Evolutionary conservation across 2,113 vertebrate species (phyloP), one percentile per base, ranked within the genome.

Genomic region (Apaloderma vittatum): DNA sequence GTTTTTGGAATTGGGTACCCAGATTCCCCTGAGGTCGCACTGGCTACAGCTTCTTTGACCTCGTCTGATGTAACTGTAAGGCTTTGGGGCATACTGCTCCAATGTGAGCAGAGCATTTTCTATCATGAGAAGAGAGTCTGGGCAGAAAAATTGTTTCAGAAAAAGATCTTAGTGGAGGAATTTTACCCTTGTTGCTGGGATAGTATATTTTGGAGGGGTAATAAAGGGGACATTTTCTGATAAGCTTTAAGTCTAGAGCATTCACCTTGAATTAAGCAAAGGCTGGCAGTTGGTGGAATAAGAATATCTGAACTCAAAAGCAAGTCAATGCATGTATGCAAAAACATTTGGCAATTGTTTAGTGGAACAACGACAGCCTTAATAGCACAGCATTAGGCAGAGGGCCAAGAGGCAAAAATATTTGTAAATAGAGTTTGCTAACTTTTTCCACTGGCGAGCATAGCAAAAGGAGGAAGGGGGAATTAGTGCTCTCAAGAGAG

Each of bases 391-490:
- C 84, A 89, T 89, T 63, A 95, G 95, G 94, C 95, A 96, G 89
- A 63, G 66, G 61, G 89, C 95, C 94, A 96, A 72, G 65, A 95
- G 84, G 86, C 86, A 94, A 95, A 97, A 96, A 94, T 96, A 96
- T 96, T 96, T 97, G 94, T 97, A 96, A 97, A 95, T 91, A 95
- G 93, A 45, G 73, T 95, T 96, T 96, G 93, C 80, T 96, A 94
- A 78, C 87, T 93, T 97, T 97, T 97, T 97, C 96, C 94, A 95
- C 89, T 97, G 94, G 89, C 91, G 91, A 86, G 87, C 45, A 46
- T 1, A 91, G 89, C 17, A 48, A 45, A 86, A 86, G 75, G 67
- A 71, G 70, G 84, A 87, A 63, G 37, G 29, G 30, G 51, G n/a
- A 91, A 75, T 63, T 55, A 70, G 68, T 6, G 22, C 51, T 94